A percentile compares a stretch with the other conserved stretches of the same genome.
Evolutionary conservation across 2,888 invertebrate species (phyloP).

Genomic region (Bombylius major): DNA sequence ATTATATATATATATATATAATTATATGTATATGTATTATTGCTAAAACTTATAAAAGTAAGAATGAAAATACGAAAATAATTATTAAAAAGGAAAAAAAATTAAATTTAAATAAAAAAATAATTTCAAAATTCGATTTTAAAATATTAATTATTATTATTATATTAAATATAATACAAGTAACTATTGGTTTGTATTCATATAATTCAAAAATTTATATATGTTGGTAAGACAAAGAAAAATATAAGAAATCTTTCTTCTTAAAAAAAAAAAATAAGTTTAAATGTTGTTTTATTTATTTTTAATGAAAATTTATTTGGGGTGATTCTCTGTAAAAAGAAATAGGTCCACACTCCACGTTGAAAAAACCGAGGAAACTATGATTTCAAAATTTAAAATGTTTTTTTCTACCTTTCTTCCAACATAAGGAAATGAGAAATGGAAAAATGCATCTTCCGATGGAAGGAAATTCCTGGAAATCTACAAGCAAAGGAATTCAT

Average conservation of each 20-base stretch:
- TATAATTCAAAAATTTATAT: background rate
- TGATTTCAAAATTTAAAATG: too few species aligned
- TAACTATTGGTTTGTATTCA: background rate
- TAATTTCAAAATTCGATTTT: background rate
- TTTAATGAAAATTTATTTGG: background rate
- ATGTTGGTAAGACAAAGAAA: slow-evolving; percentile 4
- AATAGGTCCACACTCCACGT: too few species aligned
- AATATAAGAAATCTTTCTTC: slow-evolving; percentile 3
- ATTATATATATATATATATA: too few species aligned
- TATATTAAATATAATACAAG: background rate
- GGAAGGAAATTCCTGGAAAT: too few species aligned
- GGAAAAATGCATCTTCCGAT: too few species aligned
- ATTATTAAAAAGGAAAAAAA: background rate
- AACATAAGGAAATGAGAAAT: too few species aligned
- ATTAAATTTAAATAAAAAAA: background rate
- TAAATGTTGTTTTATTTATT: background rate
- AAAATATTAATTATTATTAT: background rate
- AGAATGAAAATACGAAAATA: background rate
- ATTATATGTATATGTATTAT: too few species aligned
- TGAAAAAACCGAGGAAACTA: too few species aligned
- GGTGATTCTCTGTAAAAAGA: too few species aligned
- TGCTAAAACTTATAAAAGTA: background rate
- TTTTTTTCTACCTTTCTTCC: too few species aligned
- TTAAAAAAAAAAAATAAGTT: background rate
- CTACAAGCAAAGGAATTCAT: too few species aligned